Evolutionary conservation across 2,888 invertebrate genomes (phyloP), one percentile per base, ranked within the genome.

Genomic region (Cylloceria caligata): DNA sequence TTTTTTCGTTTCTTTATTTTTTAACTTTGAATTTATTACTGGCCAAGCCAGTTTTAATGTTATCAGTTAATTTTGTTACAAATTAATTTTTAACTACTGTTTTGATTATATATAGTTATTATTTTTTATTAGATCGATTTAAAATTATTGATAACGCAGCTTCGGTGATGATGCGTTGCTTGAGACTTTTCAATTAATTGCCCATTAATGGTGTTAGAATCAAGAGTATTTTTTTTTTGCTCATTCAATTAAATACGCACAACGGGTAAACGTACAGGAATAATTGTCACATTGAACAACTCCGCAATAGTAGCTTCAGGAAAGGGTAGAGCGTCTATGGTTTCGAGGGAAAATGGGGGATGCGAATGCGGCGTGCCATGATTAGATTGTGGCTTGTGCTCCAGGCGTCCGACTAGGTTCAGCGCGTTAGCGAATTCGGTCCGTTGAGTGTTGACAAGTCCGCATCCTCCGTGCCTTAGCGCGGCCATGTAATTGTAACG

Each of bases 331-430:
- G 79, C 62, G 76, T 72, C 67, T 27, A 79, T 68, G 79, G 75
- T 79, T 83, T 75, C 68, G 77, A 67, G 81, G 87, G 73, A 90
- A 89, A 90, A 89, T 88, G 87, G 88, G 87, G 89, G 86, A 89
- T 89, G 89, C 88, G 89, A 90, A 89, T 90, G 89, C 89, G 91
- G 90, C 88, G 84, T 86, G 87, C 89, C 90, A 87, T 89, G 91
- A 92, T 92, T 90, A 90, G 90, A 90, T 91, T 92, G 92, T 83
- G 91, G 91, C 88, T 88, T 90, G 91, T 91, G 90, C 88, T 89
- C 84, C 88, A 88, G 90, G 90, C 88, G 86, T 88, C 88, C 87
- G 87, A 90, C 89, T 90, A 90, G 88, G 88, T 89, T 90, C 88
- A 90, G 88, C 90, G 87, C 89, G 91, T 92, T 91, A 91, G 91